Evolutionary conservation across 2,797 vertebrate species (phyloP), one percentile per base, ranked within the genome.

Genomic region (Falco novaeseelandiae): DNA sequence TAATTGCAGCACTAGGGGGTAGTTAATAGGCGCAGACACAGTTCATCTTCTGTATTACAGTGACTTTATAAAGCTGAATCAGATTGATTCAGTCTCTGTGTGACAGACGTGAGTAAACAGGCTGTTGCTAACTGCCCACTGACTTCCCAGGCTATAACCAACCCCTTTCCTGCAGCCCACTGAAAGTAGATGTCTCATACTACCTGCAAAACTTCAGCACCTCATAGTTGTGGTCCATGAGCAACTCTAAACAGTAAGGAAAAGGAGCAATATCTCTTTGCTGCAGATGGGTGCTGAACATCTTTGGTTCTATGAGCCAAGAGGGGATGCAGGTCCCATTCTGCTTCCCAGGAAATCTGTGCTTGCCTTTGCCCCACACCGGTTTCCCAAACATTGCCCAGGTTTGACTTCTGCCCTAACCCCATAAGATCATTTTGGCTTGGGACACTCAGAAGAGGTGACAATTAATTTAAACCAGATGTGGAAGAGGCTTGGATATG

Each of bases 261-360:
- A 83, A 63, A 90, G 26, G 38, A 77, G 58, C 16, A 49, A 13
- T 49, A 76, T 46, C 0, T 1, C 54, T 54, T 58, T 42, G 29
- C 13, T 7, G 27, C 42, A 71, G 26, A 54, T 6, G 4, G 34
- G 29, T 0, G 2, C 30, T 44, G 40, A 82, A 23, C 46, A 58
- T 15, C 17, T 70, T 61, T 51, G 29, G 34, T 72, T 57, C 40
- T 46, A 12, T 2, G 4, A 66, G 57, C n/a, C 38, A 85, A 48
- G 7, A 29, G 30, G 16, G 7, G 79, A 40, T 58, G 48, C 38
- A 52, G 21, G 22, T 40, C 48, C 26, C 2, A 2, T 42, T 36
- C 0, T 0, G 15, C 54, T 82, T 78, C n/a, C 44, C 0, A 2
- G 44, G 61, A 67, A 67, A 85, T 20, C 19, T 52, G 38, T 57